Evolutionary conservation across 2,888 invertebrate species (phyloP), one percentile per base, ranked within the genome.

Genomic region (Hanleya hanleyi): DNA sequence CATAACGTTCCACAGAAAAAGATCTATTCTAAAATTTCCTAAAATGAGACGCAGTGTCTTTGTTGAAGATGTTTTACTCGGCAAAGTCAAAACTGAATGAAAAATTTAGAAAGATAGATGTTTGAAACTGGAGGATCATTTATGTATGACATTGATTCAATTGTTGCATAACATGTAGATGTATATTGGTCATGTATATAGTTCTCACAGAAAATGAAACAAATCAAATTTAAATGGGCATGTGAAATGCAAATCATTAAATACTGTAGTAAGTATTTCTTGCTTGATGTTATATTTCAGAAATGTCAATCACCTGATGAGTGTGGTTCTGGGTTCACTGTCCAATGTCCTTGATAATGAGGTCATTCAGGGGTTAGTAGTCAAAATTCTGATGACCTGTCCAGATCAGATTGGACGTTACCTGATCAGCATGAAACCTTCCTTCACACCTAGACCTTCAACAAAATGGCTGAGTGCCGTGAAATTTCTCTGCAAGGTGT

Each of bases 321-420:
- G 77, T 29, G 73, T 73, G 35, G 75, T 83, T 41, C 47, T 83
- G 67, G 51, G 70, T 26, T 78, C 78, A 35, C 76, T 84, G 15
- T 71, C 75, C 66, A 83, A 80, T 32, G 75, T 81, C 36, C 64
- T 77, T 12, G 66, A 77, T 64, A 74, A 81, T 57, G 47, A 76
- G 4, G 71, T 79, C 22, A 71, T 80, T 9, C 72, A 79, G 62
- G 82, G 85, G 26, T 79, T 88, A 35, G 77, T 87, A 33, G 67
- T 78, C 2, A 72, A 75, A 47, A 78, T 85, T 6, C 77, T 88
- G 57, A 70, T 72, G 15, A 77, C 82, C 4, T 87, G 85, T 72
- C 88, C 88, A 26, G 86, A 87, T 67, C 87, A 85, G 74, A 67
- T 86, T 29, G 74, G 76, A 29, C 76, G 80, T 73, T 87, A 83